Conservation (phyloP, 1,140 invertebrate species). For the Hyles euphorbiae region DNA sequence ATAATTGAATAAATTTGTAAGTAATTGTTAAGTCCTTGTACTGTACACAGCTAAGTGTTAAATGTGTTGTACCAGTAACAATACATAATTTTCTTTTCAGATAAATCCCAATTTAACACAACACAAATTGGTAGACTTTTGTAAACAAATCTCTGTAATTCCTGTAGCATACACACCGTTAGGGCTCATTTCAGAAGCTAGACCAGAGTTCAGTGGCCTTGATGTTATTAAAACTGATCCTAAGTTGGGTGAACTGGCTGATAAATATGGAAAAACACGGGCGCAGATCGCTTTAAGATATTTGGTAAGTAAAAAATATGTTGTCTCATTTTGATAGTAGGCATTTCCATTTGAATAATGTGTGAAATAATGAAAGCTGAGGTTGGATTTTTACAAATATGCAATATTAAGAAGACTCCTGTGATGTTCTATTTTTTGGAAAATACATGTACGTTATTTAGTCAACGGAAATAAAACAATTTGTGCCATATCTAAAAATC, state of each 20-base stretch:
- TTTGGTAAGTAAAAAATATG: constrained; percentile 44
- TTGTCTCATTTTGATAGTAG: too few species aligned
- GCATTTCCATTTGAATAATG: too few species aligned
- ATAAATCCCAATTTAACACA: constrained; percentile 53
- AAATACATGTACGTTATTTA: too few species aligned
- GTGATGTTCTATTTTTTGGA: too few species aligned
- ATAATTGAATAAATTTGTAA: too few species aligned
- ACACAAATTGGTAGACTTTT: constrained; percentile 47
- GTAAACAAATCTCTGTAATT: constrained; percentile 35
- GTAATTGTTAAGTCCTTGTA: too few species aligned
- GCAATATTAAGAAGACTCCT: too few species aligned
- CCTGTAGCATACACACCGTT: constrained; percentile 85
- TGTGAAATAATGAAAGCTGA: too few species aligned
- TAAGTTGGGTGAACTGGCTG: constrained; percentile 69
- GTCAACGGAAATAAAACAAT: too few species aligned
- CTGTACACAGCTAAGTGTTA: not conserved
- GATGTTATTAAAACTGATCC: constrained; percentile 57
- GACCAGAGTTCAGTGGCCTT: constrained; percentile 50
- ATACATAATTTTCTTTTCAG: constrained; percentile 24
- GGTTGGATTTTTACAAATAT: too few species aligned
- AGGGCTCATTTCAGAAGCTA: constrained; percentile 76
- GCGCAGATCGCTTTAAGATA: constrained; percentile 85
- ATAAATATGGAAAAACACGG: constrained; percentile 81
- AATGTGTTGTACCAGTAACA: not conserved
- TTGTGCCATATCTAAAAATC: too few species aligned